Conservation (phyloP, 2,797 vertebrate species). For the Chelonia mydas region DNA sequence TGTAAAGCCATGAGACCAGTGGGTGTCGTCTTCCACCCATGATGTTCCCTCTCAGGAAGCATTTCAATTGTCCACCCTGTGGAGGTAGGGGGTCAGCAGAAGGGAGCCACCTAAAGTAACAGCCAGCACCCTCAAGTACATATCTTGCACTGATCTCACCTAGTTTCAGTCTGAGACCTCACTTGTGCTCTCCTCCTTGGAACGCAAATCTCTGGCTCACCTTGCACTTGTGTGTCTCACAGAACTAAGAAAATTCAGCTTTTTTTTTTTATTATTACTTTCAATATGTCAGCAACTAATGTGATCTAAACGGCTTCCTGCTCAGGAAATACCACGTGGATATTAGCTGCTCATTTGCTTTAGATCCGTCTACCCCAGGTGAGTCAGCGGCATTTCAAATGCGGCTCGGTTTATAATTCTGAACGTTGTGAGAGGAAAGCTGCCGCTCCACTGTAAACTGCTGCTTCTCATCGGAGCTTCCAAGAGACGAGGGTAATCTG, state of each 20-base stretch:
- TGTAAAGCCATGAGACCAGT: neutral
- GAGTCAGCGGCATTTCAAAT: slow-evolving; percentile 44
- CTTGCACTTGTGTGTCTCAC: neutral
- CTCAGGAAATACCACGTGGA: slow-evolving; percentile 7
- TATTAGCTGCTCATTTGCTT: slow-evolving; percentile 52
- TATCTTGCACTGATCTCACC: slow-evolving; percentile 36
- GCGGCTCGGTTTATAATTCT: slow-evolving; percentile 26
- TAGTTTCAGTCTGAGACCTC: neutral
- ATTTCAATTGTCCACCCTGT: neutral
- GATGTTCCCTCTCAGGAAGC: neutral
- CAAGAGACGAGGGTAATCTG: slow-evolving; percentile 15
- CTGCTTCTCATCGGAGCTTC: neutral
- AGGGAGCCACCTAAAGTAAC: slow-evolving; percentile 22
- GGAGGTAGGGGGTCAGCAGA: slow-evolving; percentile 1
- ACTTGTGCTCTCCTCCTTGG: no score
- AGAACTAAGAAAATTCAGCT: neutral
- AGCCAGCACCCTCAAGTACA: neutral
- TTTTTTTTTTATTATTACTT: neutral
- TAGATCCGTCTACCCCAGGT: slow-evolving; percentile 33
- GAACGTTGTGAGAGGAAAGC: neutral
- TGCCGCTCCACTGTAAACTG: neutral
- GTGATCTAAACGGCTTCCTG: neutral
- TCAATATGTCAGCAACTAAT: neutral
- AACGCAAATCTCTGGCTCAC: neutral
- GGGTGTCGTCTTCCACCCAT: neutral